phyloP scores from a whole-genome alignment of 2,113 vertebrate genomes.

The Austrofundulus limnaeus region DNA sequence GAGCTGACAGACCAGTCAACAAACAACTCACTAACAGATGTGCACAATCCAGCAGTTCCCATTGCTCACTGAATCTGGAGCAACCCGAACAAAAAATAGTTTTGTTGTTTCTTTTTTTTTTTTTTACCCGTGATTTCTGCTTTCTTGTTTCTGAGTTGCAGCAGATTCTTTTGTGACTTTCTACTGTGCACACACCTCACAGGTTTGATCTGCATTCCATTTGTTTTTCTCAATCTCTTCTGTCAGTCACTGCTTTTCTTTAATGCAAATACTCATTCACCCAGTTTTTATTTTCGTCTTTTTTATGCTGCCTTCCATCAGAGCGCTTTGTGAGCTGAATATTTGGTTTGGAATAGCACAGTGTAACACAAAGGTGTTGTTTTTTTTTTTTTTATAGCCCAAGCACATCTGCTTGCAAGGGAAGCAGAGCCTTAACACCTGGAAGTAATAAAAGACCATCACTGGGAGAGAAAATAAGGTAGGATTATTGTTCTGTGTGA shows the following conservation, averaged over 20 bases:
- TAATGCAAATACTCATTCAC: constrained; percentile 57
- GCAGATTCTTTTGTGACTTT: constrained; percentile 17
- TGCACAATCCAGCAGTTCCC: constrained; percentile 29
- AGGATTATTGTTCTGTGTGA: constrained; percentile 81
- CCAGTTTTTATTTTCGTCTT: constrained; percentile 47
- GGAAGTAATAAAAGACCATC: constrained; percentile 79
- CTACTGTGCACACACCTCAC: constrained; percentile 24
- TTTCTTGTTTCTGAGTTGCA: neutral
- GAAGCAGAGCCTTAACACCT: constrained; percentile 77
- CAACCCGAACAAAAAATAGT: constrained; percentile 29
- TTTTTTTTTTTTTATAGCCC: constrained; percentile 25
- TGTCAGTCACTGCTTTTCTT: constrained; percentile 40
- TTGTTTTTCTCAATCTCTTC: constrained; percentile 41
- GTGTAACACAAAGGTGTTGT: constrained; percentile 71
- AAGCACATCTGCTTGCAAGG: constrained; percentile 71
- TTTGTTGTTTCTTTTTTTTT: constrained; percentile 13
- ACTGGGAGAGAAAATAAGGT: constrained; percentile 75
- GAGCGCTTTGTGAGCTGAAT: constrained; percentile 46
- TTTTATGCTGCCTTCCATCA: constrained; percentile 32
- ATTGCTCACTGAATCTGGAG: constrained; percentile 31
- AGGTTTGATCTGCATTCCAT: constrained; percentile 49
- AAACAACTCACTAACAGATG: constrained; percentile 52
- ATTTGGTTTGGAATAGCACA: constrained; percentile 70
- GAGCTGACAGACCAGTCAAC: constrained; percentile 31
- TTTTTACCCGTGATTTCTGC: constrained; percentile 13